Base-by-base conservation (phyloP, 1,140 invertebrate species). In the Neotoxoptera formosana region DNA sequence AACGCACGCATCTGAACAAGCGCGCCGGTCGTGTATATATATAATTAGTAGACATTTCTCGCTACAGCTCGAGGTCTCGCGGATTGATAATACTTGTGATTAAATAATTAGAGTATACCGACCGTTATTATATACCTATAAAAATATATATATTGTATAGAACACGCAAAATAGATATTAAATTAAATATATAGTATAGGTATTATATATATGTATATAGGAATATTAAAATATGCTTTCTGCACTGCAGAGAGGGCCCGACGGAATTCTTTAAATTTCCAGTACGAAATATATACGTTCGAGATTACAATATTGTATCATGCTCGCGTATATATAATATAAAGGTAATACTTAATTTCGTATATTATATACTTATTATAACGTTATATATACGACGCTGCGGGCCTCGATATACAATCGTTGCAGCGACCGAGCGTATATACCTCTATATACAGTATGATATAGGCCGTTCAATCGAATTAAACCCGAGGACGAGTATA, bases 41-140 rank as follows among this genome's bases (percentile, higher is more conserved):
- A 76, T 76, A 76, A 76, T 76, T 76, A 34, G n/a, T 76, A 76
- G n/a, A 76, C 17, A 76, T 76, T n/a, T 76, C 30, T 76, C n/a
- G 60, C 8, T 76, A 76, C 30, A 6, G 30, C 60, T 76, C 60
- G 60, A 76, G 60, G 60, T 76, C 60, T n/a, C 60, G 60, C 30
- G n/a, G 60, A 76, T 76, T 76, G 30, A 76, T 76, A 76, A 76
- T 76, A 76, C 60, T 76, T 76, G 60, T 76, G 60, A 76, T 76
- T 76, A 76, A 76, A 76, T 76, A 76, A 76, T 76, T 76, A 76
- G 60, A 76, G 60, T 76, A n/a, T n/a, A 76, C n/a, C 30, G n/a
- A n/a, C 30, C 30, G 60, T 76, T 76, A 67, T 76, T 76, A 76
- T 76, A n/a, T n/a, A 76, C 60, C n/a, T 76, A n/a, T 34, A 7